phyloP scores from a whole-genome alignment of 2,888 invertebrate genomes.

The Agrochola litura region DNA sequence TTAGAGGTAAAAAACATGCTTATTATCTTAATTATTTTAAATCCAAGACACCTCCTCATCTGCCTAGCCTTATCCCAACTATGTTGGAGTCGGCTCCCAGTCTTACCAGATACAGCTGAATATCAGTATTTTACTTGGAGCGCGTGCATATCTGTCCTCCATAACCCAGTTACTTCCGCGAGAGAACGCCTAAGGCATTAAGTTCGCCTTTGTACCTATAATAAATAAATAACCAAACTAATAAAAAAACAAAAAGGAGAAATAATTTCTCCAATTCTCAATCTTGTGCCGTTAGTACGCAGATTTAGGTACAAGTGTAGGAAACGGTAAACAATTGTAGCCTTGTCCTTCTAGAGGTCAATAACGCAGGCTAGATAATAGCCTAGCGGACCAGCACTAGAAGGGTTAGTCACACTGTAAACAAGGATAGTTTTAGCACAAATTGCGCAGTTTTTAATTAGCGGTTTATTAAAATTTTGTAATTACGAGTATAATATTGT shows the following conservation, averaged over 20 bases:
- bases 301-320: constrained; percentile 52
- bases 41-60: background rate
- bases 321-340: constrained; percentile 57
- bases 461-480: constrained; percentile 10
- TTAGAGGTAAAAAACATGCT: background rate
- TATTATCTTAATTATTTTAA: background rate
- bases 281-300: background rate
- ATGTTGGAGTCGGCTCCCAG: background rate
- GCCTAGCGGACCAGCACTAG: constrained; percentile 20
- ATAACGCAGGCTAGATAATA: constrained; percentile 55
- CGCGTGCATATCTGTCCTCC: too few species aligned
- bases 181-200: too few species aligned
- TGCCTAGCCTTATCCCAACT: background rate
- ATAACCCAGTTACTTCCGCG: background rate
- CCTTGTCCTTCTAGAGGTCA: constrained; percentile 65
- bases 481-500: background rate
- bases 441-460: constrained; percentile 28
- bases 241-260: background rate
- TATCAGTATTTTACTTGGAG: background rate
- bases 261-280: background rate
- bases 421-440: constrained; percentile 45
- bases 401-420: constrained; percentile 35
- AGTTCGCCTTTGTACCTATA: too few species aligned
- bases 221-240: too few species aligned
- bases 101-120: background rate